phyloP scores from a whole-genome alignment of 2,113 vertebrate species.

The Melanostigma gelatinosum region DNA sequence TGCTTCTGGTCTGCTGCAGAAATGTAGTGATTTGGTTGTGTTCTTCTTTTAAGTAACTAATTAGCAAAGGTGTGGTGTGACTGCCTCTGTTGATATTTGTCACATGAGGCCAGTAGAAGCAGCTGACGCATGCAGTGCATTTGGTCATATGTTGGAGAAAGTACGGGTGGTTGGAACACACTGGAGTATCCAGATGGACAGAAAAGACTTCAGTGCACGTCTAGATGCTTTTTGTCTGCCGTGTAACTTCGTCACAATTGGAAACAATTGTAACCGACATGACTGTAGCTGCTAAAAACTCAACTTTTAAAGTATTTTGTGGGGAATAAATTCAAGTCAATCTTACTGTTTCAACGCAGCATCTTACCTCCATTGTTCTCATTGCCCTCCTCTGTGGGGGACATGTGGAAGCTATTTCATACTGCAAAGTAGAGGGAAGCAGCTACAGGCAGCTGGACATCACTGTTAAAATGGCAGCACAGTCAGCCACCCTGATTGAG shows the following conservation, averaged over 20 bases:
- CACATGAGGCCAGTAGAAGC: conserved; percentile 10
- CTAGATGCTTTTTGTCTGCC: neutral
- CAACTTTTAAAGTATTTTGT: neutral
- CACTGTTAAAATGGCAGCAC: conserved; percentile 49
- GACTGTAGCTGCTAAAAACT: neutral
- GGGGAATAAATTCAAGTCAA: neutral
- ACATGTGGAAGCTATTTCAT: conserved; percentile 76
- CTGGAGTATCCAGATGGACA: conserved; percentile 6
- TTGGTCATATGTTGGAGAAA: neutral
- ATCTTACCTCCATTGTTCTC: conserved; percentile 19
- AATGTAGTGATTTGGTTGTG: neutral
- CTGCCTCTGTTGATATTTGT: neutral
- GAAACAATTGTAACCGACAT: neutral
- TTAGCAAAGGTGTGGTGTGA: conserved; percentile 2
- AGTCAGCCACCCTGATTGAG: conserved; percentile 63
- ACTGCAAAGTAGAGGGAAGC: conserved; percentile 40
- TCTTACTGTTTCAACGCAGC: neutral
- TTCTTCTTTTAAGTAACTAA: conserved; percentile 2
- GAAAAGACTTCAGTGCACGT: neutral
- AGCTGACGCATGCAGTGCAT: neutral
- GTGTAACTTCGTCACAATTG: neutral
- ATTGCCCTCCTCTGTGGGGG: conserved; percentile 8
- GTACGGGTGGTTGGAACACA: conserved; percentile 5
- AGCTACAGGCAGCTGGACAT: conserved; percentile 55
- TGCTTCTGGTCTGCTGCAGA: neutral